A percentile compares a stretch with the other conserved stretches of the same genome.
phyloP scores from a whole-genome alignment of 1,140 invertebrate species.

The Trichogramma pretiosum region DNA sequence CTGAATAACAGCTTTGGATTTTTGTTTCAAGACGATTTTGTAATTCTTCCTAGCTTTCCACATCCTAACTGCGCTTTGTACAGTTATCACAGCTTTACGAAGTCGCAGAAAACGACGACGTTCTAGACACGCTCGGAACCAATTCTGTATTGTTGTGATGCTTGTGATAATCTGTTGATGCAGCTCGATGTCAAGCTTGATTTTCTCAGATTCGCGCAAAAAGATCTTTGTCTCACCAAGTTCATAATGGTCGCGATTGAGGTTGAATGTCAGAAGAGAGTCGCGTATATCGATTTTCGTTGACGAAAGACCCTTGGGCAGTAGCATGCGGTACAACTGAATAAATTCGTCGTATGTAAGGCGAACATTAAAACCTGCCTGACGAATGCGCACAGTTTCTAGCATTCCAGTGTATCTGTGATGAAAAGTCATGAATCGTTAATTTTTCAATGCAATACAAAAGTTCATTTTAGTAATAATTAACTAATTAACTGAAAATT shows the following conservation, averaged over 20 bases:
- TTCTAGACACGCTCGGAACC: constrained; percentile 78
- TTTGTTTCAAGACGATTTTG: constrained; percentile 32
- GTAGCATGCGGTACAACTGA: constrained; percentile 79
- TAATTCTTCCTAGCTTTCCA: constrained; percentile 46
- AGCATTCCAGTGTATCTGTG: constrained; percentile 87
- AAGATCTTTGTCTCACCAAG: constrained; percentile 85
- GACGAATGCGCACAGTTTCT: constrained; percentile 89
- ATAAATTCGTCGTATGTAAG: constrained; percentile 91
- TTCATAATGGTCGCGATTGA: constrained; percentile 86
- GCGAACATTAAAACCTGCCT: constrained; percentile 90
- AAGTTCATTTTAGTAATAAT: neutral
- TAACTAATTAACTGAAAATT: no score
- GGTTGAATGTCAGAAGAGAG: constrained; percentile 69
- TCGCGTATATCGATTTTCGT: constrained; percentile 70
- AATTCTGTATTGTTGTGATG: constrained; percentile 85
- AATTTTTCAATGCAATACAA: neutral
- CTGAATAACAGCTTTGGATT: constrained; percentile 56
- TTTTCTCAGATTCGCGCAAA: constrained; percentile 87
- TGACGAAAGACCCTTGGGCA: constrained; percentile 77
- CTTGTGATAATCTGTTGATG: constrained; percentile 90
- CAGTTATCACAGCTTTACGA: constrained; percentile 60
- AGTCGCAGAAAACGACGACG: constrained; percentile 67
- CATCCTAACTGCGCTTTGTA: constrained; percentile 71
- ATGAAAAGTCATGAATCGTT: constrained; percentile 5
- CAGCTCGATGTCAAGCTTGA: constrained; percentile 80